Percentiles rank a stretch among this genome's conserved stretches.
phyloP scores from a whole-genome alignment of 1,140 invertebrate species.

The Drosophila elegans region DNA sequence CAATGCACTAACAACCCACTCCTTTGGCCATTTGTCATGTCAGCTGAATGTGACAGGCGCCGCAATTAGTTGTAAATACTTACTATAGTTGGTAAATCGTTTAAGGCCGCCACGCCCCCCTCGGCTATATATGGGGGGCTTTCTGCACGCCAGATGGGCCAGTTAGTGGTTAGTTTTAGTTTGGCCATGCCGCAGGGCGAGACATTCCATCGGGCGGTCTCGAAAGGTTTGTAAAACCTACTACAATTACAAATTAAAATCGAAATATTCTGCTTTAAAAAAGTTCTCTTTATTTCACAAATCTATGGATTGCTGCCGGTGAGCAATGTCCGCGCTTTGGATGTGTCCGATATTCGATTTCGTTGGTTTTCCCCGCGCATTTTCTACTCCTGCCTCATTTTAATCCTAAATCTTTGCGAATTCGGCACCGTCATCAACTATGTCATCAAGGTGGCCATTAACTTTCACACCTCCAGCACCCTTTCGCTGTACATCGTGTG shows the following conservation, averaged over 20 bases:
- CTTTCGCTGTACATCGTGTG: conserved; percentile 71
- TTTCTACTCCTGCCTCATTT: conserved; percentile 55
- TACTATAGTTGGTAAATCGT: conserved; percentile 47
- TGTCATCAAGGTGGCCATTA: conserved; percentile 52
- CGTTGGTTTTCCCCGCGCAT: conserved; percentile 55
- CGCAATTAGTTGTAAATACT: conserved; percentile 67
- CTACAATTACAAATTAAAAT: not conserved
- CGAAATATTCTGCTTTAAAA: not conserved
- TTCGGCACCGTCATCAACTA: conserved; percentile 61
- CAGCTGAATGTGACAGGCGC: conserved; percentile 60
- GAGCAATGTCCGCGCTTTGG: conserved; percentile 42
- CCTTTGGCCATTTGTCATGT: conserved; percentile 59
- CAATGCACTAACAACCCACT: not conserved
- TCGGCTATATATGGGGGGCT: not conserved
- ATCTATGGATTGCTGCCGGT: conserved; percentile 72
- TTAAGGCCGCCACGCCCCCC: conserved; percentile 49
- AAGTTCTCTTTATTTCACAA: conserved; percentile 76
- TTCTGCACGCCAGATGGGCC: conserved; percentile 17
- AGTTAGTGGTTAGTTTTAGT: conserved; percentile 30
- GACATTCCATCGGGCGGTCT: conserved; percentile 68
- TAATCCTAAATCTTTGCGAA: conserved; percentile 61
- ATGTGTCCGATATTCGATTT: conserved; percentile 55
- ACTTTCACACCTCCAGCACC: conserved; percentile 71
- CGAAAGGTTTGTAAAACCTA: conserved; percentile 42
- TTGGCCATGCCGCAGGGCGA: conserved; percentile 67